Conservation (phyloP, 2,888 invertebrate species). For the Pinctada fucata region DNA sequence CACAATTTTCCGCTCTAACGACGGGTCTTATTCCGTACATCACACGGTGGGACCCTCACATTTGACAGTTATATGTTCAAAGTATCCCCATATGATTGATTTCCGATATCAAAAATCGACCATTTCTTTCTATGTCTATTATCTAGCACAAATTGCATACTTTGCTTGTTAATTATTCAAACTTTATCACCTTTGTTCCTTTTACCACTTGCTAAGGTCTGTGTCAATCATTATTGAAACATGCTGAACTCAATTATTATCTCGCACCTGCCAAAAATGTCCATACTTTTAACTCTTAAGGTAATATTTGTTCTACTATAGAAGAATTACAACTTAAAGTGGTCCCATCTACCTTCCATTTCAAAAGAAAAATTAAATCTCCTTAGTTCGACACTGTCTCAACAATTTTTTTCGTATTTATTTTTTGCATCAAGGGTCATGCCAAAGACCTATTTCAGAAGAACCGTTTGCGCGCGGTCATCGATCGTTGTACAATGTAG, state of each 20-base stretch:
- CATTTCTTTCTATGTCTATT: not conserved
- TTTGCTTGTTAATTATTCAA: not conserved
- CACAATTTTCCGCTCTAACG: too few species aligned
- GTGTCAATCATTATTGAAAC: not conserved
- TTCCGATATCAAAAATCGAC: not conserved
- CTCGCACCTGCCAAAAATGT: slow-evolving; percentile 1
- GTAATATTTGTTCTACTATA: not conserved
- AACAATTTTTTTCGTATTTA: not conserved
- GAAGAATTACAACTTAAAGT: not conserved
- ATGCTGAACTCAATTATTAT: not conserved
- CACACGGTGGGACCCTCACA: not conserved
- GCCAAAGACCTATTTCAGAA: too few species aligned
- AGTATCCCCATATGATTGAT: slow-evolving; percentile 1
- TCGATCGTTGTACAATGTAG: too few species aligned
- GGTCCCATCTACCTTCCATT: not conserved
- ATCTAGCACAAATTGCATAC: not conserved
- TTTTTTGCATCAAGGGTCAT: too few species aligned
- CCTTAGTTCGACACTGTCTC: not conserved
- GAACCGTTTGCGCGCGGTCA: too few species aligned
- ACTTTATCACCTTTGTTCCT: not conserved
- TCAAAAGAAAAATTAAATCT: not conserved
- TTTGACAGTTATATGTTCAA: not conserved
- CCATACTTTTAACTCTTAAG: not conserved
- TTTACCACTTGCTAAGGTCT: not conserved
- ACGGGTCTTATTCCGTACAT: too few species aligned